phyloP scores from a whole-genome alignment of 2,888 invertebrate species.

The Tanytarsus gracilentus region DNA sequence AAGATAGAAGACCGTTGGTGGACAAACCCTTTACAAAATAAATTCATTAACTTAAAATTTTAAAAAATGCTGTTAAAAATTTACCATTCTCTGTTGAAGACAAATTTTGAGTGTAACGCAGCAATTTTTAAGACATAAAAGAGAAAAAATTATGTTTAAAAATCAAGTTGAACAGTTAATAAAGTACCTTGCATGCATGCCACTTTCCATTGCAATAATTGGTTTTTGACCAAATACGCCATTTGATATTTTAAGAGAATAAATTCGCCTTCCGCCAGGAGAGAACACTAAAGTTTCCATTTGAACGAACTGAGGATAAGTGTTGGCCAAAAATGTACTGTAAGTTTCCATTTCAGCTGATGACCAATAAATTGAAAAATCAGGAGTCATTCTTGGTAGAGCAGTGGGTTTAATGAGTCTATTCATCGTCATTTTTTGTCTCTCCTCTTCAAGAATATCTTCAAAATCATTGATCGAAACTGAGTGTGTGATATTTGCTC shows the following conservation, averaged over 20 bases:
- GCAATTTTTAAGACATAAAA: too few relatives aligned
- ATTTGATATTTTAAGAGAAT: conserved; percentile 53
- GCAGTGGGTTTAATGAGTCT: too few relatives aligned
- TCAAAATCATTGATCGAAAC: too few relatives aligned
- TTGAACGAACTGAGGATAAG: conserved; percentile 47
- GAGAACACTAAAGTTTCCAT: conserved; percentile 51
- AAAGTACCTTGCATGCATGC: conserved; percentile 57
- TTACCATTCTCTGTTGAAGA: too few relatives aligned
- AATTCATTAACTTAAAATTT: too few relatives aligned
- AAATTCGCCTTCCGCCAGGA: conserved; percentile 50
- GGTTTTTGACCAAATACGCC: conserved; percentile 39
- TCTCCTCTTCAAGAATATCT: too few relatives aligned
- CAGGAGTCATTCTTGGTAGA: neutral
- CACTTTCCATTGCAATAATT: conserved; percentile 48
- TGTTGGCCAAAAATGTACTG: conserved; percentile 43
- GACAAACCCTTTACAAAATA: conserved; percentile 63
- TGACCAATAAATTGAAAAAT: conserved; percentile 31
- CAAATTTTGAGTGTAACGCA: too few relatives aligned
- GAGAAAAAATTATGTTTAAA: too few relatives aligned
- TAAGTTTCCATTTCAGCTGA: conserved; percentile 45
- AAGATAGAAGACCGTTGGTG: conserved; percentile 50
- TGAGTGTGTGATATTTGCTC: too few relatives aligned
- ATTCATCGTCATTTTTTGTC: too few relatives aligned
- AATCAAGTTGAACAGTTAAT: too few relatives aligned
- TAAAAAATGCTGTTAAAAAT: too few relatives aligned